A percentile compares a stretch with the other conserved stretches of the same genome.
These are phyloP conservation scores for Pogona vitticeps DNA, from an alignment of 2,113 vertebrate genomes.

Conservation along the genomic window DNA sequence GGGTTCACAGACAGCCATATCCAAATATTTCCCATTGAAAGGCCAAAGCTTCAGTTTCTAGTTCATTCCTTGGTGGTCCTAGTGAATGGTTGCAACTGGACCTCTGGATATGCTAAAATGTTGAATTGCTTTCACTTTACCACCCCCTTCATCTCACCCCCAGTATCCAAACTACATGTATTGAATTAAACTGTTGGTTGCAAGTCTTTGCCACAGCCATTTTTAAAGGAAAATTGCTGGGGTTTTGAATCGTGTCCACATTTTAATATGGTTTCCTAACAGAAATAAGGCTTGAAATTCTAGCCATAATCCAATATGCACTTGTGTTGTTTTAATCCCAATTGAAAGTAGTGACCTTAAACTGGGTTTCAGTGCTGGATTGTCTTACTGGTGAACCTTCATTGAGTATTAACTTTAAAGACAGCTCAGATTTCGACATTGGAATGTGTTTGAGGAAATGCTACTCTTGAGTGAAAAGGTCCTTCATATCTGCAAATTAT, in stretches of 20 bases:
- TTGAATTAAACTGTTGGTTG: background rate
- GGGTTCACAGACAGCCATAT: too few relatives aligned
- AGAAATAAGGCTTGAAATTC: background rate
- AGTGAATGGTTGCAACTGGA: background rate
- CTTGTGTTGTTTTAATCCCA: background rate
- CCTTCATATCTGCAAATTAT: background rate
- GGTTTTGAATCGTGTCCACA: background rate
- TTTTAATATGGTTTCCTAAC: background rate
- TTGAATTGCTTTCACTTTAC: background rate
- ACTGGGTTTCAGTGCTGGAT: background rate
- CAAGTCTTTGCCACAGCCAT: background rate
- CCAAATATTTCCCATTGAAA: too few relatives aligned
- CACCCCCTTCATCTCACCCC: too few relatives aligned
- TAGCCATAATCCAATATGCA: background rate
- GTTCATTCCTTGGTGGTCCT: background rate
- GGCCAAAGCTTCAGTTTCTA: background rate
- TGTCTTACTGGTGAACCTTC: background rate
- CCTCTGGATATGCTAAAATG: background rate
- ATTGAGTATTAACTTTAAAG: background rate
- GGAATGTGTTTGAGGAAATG: background rate
- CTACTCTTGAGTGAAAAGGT: background rate
- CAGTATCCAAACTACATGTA: background rate
- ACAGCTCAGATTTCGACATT: background rate
- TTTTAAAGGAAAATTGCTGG: background rate
- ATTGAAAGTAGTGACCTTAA: background rate